Evolutionary conservation across 2,888 invertebrate genomes (phyloP), one percentile per base, ranked within the genome.

Genomic region (Suillia variegata): DNA sequence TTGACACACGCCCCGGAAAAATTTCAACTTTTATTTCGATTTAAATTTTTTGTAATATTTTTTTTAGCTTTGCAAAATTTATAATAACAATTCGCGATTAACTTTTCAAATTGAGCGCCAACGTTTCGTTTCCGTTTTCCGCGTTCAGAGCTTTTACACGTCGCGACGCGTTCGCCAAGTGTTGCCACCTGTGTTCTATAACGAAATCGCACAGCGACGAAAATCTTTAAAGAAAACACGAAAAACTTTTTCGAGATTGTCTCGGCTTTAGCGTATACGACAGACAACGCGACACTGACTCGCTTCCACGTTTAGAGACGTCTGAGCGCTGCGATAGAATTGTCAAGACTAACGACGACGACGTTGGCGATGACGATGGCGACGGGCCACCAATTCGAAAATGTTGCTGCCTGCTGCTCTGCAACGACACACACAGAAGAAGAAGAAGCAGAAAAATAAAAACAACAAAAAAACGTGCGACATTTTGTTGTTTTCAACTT

Each of bases 261-360:
- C 12, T 31, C 12, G 31, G 31, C 31, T 38, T 38, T 10, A 10
- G n/a, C n/a, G 10, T 10, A 38, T 10, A n/a, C 38, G 4, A n/a
- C n/a, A n/a, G n/a, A n/a, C n/a, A n/a, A n/a, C n/a, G n/a, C 20
- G 13, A 48, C 42, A 17, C 26, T 2, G 47, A 51, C n/a, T 31
- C 50, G 55, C 54, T 55, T 57, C 33, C 47, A 64, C 65, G 62
- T 60, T 68, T 45, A 5, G 4, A 63, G 67, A 77, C 75, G 76
- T 77, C 75, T 76, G 70, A 63, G 67, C 77, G 70, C 71, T 71
- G 68, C 76, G 75, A 73, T 76, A 75, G 77, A 77, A 77, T 70
- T 77, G 68, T 71, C 68, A 73, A 71, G 77, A 77, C 75, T 77
- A 72, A 71, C 70, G 18, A 17, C 17, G 18, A 45, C 20, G 45